phyloP scores from a whole-genome alignment of 2,797 vertebrate species.

The Neoniphon sammara region DNA sequence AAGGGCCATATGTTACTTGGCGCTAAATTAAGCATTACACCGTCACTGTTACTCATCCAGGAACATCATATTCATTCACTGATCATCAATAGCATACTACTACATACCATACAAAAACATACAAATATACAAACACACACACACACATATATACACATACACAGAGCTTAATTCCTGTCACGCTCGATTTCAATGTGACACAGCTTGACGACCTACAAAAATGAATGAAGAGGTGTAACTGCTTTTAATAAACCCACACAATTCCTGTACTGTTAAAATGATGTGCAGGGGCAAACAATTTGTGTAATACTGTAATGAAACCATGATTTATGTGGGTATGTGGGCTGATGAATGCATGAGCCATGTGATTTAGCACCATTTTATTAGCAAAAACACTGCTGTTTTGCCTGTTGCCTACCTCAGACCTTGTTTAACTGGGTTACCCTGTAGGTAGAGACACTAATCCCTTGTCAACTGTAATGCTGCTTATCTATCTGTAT shows the following conservation, averaged over 20 bases:
- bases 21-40: constrained; percentile 45
- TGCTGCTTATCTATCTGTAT: constrained; percentile 48
- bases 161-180: constrained; percentile 25
- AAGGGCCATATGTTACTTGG: constrained; percentile 47
- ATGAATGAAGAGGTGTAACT: constrained; percentile 51
- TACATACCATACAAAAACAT: constrained; percentile 12
- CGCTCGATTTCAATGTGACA: constrained; percentile 35
- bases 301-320: constrained; percentile 70
- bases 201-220: constrained; percentile 53
- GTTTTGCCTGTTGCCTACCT: constrained; percentile 50
- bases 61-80: constrained; percentile 16
- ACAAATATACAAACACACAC: not conserved
- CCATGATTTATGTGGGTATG: constrained; percentile 72
- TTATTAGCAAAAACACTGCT: constrained; percentile 66
- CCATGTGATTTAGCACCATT: constrained; percentile 53
- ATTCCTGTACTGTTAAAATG: constrained; percentile 49
- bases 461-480: constrained; percentile 53
- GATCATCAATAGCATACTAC: constrained; percentile 13
- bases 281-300: constrained; percentile 47
- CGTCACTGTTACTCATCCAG: constrained; percentile 37
- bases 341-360: constrained; percentile 47
- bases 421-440: constrained; percentile 57
- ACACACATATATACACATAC: not conserved
- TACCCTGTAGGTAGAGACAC: constrained; percentile 40
- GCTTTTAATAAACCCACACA: constrained; percentile 58